Evolutionary conservation across 2,797 vertebrate species (phyloP), one percentile per base, ranked within the genome.

Genomic region (Aplochiton taeniatus): DNA sequence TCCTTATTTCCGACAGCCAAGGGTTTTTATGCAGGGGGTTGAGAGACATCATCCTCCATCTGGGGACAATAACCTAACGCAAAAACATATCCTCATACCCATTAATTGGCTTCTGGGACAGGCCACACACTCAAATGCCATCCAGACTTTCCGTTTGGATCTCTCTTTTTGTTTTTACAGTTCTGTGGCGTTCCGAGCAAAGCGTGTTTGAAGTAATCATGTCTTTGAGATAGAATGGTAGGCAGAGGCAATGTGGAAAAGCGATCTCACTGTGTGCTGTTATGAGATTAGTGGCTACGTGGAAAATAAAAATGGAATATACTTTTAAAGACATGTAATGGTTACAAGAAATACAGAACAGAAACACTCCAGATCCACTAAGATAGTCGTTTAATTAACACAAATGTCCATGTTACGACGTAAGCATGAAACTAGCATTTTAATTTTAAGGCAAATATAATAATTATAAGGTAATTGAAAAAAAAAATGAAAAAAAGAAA

Each of bases 341-440:
- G n/a, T n/a, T n/a, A n/a, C n/a, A n/a, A n/a, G n/a, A n/a, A n/a
- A n/a, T n/a, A n/a, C n/a, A n/a, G n/a, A n/a, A n/a, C n/a, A 31
- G 6, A 31, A 31, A 31, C 31, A 31, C 31, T 31, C 31, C 2
- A 31, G 2, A 31, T 3, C 31, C n/a, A 3, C 31, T 58, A 44
- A 73, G 66, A 74, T 75, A 77, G 75, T 76, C 68, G 17, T 90
- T 90, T 88, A 86, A 88, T 90, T 87, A 68, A 81, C 73, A 85
- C 74, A 79, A 69, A 71, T 11, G 59, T 56, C 46, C 45, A 55
- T 42, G 1, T 77, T 65, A 72, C 69, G 67, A 59, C 31, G 10
- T 48, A 59, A 77, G 73, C 60, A 61, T 47, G 69, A 78, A 65
- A 67, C 57, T 42, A 57, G 65, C 63, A 58, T 64, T 61, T 79